phyloP scores from a whole-genome alignment of 2,888 invertebrate species.

The Byasa hedistus region DNA sequence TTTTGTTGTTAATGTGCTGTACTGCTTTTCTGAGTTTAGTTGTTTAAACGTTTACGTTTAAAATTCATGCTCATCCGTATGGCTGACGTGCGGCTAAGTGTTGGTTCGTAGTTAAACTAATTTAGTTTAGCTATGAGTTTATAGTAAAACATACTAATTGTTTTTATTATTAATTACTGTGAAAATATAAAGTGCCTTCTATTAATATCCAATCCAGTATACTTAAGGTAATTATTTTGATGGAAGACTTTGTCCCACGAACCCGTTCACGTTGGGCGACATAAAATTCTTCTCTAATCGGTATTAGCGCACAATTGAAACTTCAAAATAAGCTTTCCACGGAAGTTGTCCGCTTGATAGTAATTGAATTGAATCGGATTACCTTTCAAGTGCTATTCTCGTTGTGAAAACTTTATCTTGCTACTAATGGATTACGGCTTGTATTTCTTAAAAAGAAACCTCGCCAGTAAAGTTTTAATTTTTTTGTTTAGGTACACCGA shows the following conservation, averaged over 20 bases:
- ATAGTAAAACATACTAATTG: no score
- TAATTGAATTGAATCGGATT: neutral
- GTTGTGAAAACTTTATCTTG: neutral
- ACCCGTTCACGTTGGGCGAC: neutral
- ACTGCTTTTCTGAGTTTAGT: neutral
- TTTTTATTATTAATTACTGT: no score
- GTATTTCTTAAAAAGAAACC: no score
- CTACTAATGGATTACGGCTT: no score
- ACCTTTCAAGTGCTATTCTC: neutral
- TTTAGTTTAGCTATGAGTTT: no score
- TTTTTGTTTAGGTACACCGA: no score
- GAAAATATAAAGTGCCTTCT: neutral
- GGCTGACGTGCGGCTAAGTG: no score
- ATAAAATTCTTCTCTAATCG: neutral
- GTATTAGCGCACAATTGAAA: neutral
- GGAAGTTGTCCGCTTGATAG: neutral
- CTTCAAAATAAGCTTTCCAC: neutral
- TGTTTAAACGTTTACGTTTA: neutral
- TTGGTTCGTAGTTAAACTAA: no score
- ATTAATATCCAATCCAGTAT: neutral
- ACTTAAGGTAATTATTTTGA: neutral
- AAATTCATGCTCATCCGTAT: no score
- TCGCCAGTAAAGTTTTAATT: no score
- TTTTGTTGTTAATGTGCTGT: neutral
- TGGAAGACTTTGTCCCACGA: neutral